Base-by-base conservation (phyloP, 1,140 invertebrate species). In the Palaemon carinicauda region DNA sequence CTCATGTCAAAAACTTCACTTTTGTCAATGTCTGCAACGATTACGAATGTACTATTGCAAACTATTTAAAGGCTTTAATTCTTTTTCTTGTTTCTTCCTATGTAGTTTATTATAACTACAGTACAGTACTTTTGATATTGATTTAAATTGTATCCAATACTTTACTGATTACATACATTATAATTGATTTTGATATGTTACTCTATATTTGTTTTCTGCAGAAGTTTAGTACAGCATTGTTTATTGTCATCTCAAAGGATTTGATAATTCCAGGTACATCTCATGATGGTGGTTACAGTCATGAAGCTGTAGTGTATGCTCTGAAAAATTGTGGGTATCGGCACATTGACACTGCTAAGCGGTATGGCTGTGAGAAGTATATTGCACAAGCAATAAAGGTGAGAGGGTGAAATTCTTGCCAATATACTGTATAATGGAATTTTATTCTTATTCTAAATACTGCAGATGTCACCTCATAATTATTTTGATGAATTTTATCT, bases 271-370 rank as follows among this genome's bases (percentile, higher is more conserved):
- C 83, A 92, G 91, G 92, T 27, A 92, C 92, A n/a, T 92, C 92
- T 51, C 92, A 92, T 88, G 89, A 90, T 89, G 92, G 92, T 69
- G 92, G 92, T 14, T 92, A 92, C 80, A 90, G 90, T 71, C 92
- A 92, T 74, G 90, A 91, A 27, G 90, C 91, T 24, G 91, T 92
- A 27, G 90, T 92, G 41, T 91, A 91, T 88, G 91, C 92, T 14
- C 82, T 92, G 17, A 89, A 90, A 87, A 78, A 91, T 19, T 92
- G 91, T 84, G 89, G 89, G n/a, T 92, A 92, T 87, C 85, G 91
- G 74, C 88, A 91, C 31, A 91, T 92, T 88, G 91, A 92, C 87
- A 92, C 91, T n/a, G 91, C 91, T 19, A 92, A 91, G 87, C 84
- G 91, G 12, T 92, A 92, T 85, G 91, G 91, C 15, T 90, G 90